Conservation (phyloP, 1,140 invertebrate species). For the Trialeurodes vaporariorum region DNA sequence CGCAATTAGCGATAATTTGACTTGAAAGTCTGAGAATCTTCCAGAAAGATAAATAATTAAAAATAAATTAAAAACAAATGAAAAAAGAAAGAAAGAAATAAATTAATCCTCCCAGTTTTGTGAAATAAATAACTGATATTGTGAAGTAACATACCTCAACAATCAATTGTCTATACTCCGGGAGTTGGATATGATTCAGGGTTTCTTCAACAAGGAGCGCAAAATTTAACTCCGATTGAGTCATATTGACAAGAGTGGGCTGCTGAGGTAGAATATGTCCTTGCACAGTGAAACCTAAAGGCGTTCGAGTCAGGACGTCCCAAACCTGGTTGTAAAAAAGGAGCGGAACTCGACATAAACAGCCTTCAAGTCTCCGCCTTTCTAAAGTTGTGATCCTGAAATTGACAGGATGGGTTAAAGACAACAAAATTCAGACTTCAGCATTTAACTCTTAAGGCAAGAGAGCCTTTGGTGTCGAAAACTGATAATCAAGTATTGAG, state of each 20-base stretch:
- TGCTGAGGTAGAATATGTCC: constrained; percentile 76
- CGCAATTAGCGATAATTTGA: too few species aligned
- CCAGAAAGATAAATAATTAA: too few species aligned
- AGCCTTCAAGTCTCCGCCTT: constrained; percentile 84
- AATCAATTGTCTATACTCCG: constrained; percentile 86
- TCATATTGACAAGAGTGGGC: constrained; percentile 91
- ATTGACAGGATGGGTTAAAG: background rate
- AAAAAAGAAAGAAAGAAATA: too few species aligned
- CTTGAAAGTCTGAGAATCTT: too few species aligned
- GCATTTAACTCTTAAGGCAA: too few species aligned
- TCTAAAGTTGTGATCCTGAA: constrained; percentile 57
- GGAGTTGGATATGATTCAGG: constrained; percentile 71
- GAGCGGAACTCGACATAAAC: constrained; percentile 83
- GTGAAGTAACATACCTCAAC: constrained; percentile 71
- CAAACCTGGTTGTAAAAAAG: constrained; percentile 94
- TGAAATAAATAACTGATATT: too few species aligned
- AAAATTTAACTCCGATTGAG: constrained; percentile 90
- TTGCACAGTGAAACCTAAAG: constrained; percentile 74
- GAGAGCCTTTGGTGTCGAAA: too few species aligned
- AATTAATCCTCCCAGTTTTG: too few species aligned
- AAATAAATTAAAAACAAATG: too few species aligned
- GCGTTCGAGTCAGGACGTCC: constrained; percentile 80
- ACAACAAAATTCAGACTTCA: too few species aligned
- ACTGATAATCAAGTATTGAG: too few species aligned
- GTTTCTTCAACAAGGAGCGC: constrained; percentile 89